Conservation (phyloP, 2,113 vertebrate species). For the Corapipo altera region DNA sequence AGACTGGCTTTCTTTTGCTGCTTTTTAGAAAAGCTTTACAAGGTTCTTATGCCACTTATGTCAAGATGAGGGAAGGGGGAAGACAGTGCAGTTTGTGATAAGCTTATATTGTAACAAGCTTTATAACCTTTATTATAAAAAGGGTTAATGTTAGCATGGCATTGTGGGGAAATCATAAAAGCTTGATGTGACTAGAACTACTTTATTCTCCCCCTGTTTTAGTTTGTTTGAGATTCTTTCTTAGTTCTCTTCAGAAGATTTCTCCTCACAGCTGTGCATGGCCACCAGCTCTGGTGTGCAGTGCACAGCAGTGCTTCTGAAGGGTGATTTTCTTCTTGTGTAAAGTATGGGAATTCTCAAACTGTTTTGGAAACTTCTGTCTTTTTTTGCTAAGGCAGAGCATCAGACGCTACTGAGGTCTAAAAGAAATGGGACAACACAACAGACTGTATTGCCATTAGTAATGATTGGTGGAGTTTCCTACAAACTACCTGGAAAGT, state of each 20-base stretch:
- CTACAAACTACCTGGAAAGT: background rate
- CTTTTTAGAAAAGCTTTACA: background rate
- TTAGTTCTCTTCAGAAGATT: background rate
- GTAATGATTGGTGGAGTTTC: background rate
- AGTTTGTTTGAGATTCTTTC: background rate
- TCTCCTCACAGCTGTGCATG: background rate
- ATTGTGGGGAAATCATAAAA: background rate
- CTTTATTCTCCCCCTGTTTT: background rate
- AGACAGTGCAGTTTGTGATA: background rate
- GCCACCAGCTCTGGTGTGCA: fast-evolving
- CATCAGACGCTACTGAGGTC: background rate
- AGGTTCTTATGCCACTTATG: background rate
- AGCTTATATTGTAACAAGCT: background rate
- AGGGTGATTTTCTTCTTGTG: background rate
- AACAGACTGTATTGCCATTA: background rate
- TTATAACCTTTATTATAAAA: background rate
- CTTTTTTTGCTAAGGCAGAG: background rate
- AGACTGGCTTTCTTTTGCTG: background rate
- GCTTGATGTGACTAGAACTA: background rate
- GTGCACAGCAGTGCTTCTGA: background rate
- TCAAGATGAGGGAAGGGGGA: background rate
- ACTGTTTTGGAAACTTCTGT: background rate
- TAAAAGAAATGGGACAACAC: background rate
- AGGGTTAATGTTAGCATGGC: background rate
- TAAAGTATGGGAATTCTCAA: background rate